phyloP scores from a whole-genome alignment of 1,140 invertebrate genomes.

The Thaumatotibia leucotreta region DNA sequence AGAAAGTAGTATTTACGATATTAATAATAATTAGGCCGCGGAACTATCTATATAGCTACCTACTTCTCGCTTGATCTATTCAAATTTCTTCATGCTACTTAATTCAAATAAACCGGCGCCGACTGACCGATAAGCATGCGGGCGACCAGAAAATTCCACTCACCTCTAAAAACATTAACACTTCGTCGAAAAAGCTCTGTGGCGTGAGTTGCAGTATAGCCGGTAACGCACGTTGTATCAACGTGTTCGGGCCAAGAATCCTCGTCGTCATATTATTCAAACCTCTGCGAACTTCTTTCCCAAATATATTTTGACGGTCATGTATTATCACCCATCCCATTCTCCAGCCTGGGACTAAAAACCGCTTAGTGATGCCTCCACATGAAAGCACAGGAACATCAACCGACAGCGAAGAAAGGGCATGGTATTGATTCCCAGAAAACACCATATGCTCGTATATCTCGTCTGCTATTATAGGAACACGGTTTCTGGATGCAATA shows the following conservation, averaged over 20 bases:
- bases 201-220: constrained; percentile 91
- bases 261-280: constrained; percentile 87
- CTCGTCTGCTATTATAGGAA: constrained; percentile 98
- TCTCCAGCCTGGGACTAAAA: constrained; percentile 97
- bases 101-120: background rate
- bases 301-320: constrained; percentile 86
- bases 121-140: background rate
- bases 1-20: no score
- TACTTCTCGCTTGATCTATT: background rate
- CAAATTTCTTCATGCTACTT: constrained; percentile 63
- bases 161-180: constrained; percentile 86
- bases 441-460: constrained; percentile 94
- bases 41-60: background rate
- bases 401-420: constrained; percentile 89
- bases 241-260: constrained; percentile 93
- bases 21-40: background rate
- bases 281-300: constrained; percentile 82
- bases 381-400: constrained; percentile 96
- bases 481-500: constrained; percentile 86
- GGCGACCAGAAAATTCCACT: constrained; percentile 42
- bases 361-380: constrained; percentile 95
- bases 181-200: constrained; percentile 88
- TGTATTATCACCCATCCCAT: constrained; percentile 98
- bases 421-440: constrained; percentile 87
- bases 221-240: constrained; percentile 95